A percentile compares a stretch with the other conserved stretches of the same genome.
Conservation (phyloP, 1,140 invertebrate genomes). For the Pantala flavescens region DNA sequence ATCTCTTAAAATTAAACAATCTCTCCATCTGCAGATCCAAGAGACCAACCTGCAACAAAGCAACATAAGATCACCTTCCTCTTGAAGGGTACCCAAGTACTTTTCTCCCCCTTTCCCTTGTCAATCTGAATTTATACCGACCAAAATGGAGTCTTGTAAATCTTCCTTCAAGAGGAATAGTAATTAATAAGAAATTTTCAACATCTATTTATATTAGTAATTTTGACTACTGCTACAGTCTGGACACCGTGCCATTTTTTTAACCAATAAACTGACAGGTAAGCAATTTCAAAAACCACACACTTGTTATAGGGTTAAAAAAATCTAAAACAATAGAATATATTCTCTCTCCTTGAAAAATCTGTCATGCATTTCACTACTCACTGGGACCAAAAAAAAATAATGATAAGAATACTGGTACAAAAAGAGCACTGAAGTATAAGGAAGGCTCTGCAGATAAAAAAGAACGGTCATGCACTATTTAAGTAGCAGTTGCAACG, state of each 20-base stretch:
- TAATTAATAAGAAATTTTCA: constrained; percentile 9
- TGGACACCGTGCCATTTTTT: not conserved
- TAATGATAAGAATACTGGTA: constrained; percentile 27
- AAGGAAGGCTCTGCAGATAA: not conserved
- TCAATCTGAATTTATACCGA: not conserved
- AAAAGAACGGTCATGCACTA: not conserved
- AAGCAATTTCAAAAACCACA: constrained; percentile 4
- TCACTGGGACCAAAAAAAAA: constrained; percentile 22
- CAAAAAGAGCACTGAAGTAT: not conserved
- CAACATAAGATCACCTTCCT: constrained; percentile 8
- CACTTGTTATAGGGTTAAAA: constrained; percentile 11
- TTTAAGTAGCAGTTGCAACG: constrained; percentile 1
- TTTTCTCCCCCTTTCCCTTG: constrained; percentile 11
- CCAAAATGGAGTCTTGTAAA: not conserved
- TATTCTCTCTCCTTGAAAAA: constrained; percentile 16
- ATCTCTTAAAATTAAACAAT: no score
- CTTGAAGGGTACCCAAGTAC: constrained; percentile 12
- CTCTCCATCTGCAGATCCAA: not conserved
- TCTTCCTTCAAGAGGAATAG: constrained; percentile 16
- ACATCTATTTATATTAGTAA: constrained; percentile 14
- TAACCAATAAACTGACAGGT: not conserved
- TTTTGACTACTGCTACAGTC: not conserved
- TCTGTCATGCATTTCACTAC: constrained; percentile 9
- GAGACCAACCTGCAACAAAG: not conserved
- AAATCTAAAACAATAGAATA: constrained; percentile 20